Evolutionary conservation across 2,888 invertebrate genomes (phyloP).

Genomic region (Rhagonycha fulva): DNA sequence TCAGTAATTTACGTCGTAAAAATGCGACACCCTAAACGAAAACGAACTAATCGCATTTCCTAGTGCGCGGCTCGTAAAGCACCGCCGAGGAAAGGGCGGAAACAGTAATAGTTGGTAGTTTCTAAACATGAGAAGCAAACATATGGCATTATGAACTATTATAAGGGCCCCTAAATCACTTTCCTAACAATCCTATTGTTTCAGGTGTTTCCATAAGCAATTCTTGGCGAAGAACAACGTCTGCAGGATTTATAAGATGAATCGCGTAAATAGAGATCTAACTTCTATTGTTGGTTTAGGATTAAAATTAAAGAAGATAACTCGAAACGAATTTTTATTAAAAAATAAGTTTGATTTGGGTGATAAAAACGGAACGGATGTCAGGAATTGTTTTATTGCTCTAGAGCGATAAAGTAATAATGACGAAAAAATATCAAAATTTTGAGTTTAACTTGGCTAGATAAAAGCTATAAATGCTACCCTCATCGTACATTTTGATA

Average conservation of each 20-base stretch:
- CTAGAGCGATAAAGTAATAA: no score
- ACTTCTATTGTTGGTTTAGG: not conserved
- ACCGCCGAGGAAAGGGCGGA: not conserved
- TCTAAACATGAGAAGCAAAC: conserved; percentile 19
- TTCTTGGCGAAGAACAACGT: conserved; percentile 14
- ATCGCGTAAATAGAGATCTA: not conserved
- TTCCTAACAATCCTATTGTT: conserved; percentile 21
- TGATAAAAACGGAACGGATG: no score
- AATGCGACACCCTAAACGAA: not conserved
- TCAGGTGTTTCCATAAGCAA: conserved; percentile 17
- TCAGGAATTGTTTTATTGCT: no score
- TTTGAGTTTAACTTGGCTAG: no score
- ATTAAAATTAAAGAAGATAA: not conserved
- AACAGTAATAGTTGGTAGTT: conserved; percentile 1
- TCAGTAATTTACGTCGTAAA: not conserved
- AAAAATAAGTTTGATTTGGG: no score
- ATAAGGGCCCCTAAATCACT: conserved; percentile 18
- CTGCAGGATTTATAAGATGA: conserved; percentile 6
- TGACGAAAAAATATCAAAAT: no score
- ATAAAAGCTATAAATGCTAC: no score
- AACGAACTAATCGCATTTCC: not conserved
- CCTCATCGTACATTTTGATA: no score
- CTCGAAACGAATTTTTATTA: not conserved
- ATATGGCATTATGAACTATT: conserved; percentile 16
- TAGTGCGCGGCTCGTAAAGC: not conserved